These are phyloP conservation scores for Pristionchus maxplancki DNA, from an alignment of 2,888 invertebrate species.

Conservation along the genomic window DNA sequence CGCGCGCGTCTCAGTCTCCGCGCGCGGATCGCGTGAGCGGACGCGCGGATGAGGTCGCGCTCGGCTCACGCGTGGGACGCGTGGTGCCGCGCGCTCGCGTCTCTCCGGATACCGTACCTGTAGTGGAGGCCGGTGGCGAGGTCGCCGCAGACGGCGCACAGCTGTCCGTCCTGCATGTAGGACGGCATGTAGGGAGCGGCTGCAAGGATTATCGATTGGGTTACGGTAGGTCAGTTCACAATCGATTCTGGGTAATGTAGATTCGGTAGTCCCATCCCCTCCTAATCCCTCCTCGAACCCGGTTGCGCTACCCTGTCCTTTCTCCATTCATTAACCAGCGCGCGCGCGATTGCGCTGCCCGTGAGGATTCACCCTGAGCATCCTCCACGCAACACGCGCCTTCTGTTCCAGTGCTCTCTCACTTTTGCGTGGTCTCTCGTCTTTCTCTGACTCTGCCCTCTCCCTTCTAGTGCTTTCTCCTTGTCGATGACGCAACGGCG, in stretches of 20 bases:
- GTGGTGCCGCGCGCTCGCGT: not conserved
- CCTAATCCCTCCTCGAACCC: not conserved
- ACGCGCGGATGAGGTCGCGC: too few species aligned
- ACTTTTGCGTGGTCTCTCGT: not conserved
- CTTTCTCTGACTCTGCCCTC: not conserved
- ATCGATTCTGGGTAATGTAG: not conserved
- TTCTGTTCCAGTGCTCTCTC: slow-evolving; percentile 12
- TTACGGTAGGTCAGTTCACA: not conserved
- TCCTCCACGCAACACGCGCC: not conserved
- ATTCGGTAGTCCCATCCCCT: not conserved
- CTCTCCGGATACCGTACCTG: slow-evolving; percentile 73
- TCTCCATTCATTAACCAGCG: slow-evolving; percentile 12
- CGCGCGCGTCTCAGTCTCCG: not conserved
- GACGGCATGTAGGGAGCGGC: slow-evolving; percentile 72
- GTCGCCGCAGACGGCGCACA: slow-evolving; percentile 80
- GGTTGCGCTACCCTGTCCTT: not conserved
- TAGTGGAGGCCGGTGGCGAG: slow-evolving; percentile 80
- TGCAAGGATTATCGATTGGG: slow-evolving; percentile 54
- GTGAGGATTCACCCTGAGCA: slow-evolving; percentile 2
- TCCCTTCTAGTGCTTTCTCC: not conserved
- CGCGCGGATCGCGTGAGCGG: not conserved
- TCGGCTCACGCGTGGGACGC: not conserved
- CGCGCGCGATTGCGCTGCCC: not conserved
- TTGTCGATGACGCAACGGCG: not conserved
- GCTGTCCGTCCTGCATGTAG: slow-evolving; percentile 76